Evolutionary conservation across 2,797 vertebrate genomes (phyloP), one percentile per base, ranked within the genome.

Genomic region (Acridotheres tristis): DNA sequence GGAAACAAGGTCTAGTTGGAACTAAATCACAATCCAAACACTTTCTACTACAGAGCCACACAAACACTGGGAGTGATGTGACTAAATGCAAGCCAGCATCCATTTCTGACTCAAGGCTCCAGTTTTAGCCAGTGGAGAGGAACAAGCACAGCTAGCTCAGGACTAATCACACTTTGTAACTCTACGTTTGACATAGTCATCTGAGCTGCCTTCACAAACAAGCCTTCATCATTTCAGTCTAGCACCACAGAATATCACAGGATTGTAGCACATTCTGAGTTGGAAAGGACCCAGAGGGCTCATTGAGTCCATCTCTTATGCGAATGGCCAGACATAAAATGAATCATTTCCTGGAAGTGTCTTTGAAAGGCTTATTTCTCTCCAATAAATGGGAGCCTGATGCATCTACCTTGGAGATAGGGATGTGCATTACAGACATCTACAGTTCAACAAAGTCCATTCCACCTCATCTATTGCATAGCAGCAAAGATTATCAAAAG

Each of bases 251-350:
- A 40, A 10, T 17, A 53, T 47, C 45, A 26, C 6, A 34, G 45
- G 16, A 34, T 12, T 5, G 7, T 38, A 58, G 45, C 34, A 53
- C 32, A 42, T 66, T 66, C 34, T 54, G 66, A 66, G 18, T 3
- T 59, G 73, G 73, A 59, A 59, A 58, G 47, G 66, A 84, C 30
- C 15, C 45, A 65, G 18, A 66, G 32, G 26, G 66, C 53, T 53
- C 51, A 72, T 34, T 0, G 0, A 53, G 30, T 72, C 47, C 59
- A 66, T 48, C 22, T 48, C 88, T 53, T 42, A 32, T 1, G 1
- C 15, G 40, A 84, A 59, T 32, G 47, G 16, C 50, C 19, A 73
- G 40, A 63, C 2, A 2, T 19, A 34, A 87, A 80, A 71, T 50
- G 9, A 79, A 55, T 85, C 0, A 58, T 82, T 75, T 81, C 2